These are phyloP conservation scores for Portevinia maculata DNA, from an alignment of 2,888 invertebrate genomes.

Conservation along the genomic window DNA sequence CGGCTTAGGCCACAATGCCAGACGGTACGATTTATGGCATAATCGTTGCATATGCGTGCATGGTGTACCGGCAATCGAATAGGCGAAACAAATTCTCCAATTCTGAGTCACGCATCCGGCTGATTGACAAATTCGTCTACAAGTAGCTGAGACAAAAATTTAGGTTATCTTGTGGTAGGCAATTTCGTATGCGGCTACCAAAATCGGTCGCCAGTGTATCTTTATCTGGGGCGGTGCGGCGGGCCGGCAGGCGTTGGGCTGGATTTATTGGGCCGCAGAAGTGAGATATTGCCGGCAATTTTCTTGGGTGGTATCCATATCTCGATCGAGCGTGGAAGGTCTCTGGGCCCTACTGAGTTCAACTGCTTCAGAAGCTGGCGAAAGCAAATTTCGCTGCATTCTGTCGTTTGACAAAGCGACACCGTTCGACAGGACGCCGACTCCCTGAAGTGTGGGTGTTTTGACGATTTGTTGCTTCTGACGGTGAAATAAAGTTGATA, in stretches of 20 bases:
- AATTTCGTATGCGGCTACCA: slow-evolving; percentile 65
- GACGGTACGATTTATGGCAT: slow-evolving; percentile 60
- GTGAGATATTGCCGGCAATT: slow-evolving; percentile 33
- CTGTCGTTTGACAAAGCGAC: slow-evolving; percentile 47
- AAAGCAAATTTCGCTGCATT: slow-evolving; percentile 46
- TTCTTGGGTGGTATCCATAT: slow-evolving; percentile 55
- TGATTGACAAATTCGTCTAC: slow-evolving; percentile 67
- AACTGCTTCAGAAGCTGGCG: slow-evolving; percentile 68
- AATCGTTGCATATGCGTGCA: slow-evolving; percentile 33
- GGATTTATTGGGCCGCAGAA: slow-evolving; percentile 45
- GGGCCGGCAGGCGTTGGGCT: too few relatives aligned
- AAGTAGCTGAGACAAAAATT: slow-evolving; percentile 56
- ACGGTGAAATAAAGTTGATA: slow-evolving; percentile 39
- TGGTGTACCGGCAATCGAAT: neutral
- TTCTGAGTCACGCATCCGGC: slow-evolving; percentile 40
- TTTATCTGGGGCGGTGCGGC: slow-evolving; percentile 59
- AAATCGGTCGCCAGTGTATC: slow-evolving; percentile 25
- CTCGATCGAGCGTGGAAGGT: slow-evolving; percentile 52
- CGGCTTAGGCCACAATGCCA: slow-evolving; percentile 23
- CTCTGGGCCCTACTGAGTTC: slow-evolving; percentile 60
- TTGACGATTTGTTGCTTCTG: slow-evolving; percentile 46
- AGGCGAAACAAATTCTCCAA: slow-evolving; percentile 43
- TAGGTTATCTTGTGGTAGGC: slow-evolving; percentile 66
- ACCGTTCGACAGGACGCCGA: slow-evolving; percentile 22
- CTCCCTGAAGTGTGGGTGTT: slow-evolving; percentile 45